Percentiles rank a stretch among this genome's conserved stretches.
These are phyloP conservation scores for Pristionchus japonicus DNA, from an alignment of 2,888 invertebrate species.

Conservation along the genomic window DNA sequence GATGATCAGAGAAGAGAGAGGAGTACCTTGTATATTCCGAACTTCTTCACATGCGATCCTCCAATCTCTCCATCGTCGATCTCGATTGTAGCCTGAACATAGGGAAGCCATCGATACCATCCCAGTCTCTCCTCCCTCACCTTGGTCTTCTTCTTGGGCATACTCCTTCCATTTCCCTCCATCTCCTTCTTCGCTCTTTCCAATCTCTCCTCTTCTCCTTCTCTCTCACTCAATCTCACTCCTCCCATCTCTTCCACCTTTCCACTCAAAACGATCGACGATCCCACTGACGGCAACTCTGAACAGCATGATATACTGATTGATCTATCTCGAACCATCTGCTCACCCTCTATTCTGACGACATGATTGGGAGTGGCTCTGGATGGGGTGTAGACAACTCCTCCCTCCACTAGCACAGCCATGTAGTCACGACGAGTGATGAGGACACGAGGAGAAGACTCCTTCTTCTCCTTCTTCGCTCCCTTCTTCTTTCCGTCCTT, in stretches of 20 bases:
- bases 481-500: slow-evolving; percentile 24
- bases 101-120: no score
- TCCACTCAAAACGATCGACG: background rate
- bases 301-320: background rate
- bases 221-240: background rate
- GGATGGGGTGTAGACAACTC: slow-evolving; percentile 37
- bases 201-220: background rate
- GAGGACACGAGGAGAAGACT: slow-evolving; percentile 28
- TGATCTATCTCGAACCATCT: no score
- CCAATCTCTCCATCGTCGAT: slow-evolving; percentile 4
- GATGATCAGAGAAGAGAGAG: background rate
- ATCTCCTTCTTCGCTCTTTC: slow-evolving; percentile 11
- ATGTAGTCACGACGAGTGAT: slow-evolving; percentile 41
- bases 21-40: slow-evolving; percentile 50
- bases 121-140: no score
- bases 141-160: background rate
- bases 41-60: slow-evolving; percentile 41
- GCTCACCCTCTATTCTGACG: background rate
- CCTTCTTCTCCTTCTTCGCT: slow-evolving; percentile 22
- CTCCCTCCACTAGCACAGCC: slow-evolving; percentile 16
- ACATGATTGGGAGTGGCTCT: slow-evolving; percentile 48
- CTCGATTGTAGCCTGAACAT: background rate
- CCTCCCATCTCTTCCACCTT: slow-evolving; percentile 25
- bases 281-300: background rate
- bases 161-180: background rate